Evolutionary conservation across 2,888 invertebrate genomes (phyloP).

Genomic region (Clusia tigrina): DNA sequence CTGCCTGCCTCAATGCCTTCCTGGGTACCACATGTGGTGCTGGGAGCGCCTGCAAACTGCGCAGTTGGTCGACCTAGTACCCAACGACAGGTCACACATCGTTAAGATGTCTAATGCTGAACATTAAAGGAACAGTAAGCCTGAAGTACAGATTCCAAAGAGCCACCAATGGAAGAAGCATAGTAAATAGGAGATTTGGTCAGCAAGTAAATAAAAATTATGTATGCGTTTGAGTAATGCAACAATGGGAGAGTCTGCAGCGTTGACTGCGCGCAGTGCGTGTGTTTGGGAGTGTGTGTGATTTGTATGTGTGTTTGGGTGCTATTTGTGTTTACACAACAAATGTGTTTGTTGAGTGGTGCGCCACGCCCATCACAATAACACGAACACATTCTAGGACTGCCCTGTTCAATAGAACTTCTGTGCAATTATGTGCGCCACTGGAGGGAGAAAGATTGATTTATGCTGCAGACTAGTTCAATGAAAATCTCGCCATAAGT

Average conservation of each 20-base stretch:
- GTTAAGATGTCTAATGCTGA: neutral
- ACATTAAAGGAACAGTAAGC: neutral
- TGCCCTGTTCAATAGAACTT: no score
- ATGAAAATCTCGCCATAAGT: no score
- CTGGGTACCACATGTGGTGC: neutral
- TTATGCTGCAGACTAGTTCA: neutral
- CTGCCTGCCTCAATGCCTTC: neutral
- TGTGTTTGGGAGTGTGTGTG: no score
- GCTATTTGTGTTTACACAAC: neutral
- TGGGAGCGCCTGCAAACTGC: neutral
- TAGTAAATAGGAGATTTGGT: neutral
- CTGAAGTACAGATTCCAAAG: neutral
- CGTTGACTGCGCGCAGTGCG: no score
- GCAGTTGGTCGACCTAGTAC: neutral
- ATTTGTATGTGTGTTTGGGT: no score
- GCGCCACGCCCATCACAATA: neutral
- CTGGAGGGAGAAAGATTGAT: no score
- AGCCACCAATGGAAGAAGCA: no score
- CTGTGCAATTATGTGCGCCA: no score
- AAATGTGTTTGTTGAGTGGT: constrained; percentile 1
- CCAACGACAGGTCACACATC: constrained; percentile 7
- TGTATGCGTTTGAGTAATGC: neutral
- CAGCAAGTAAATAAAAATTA: neutral
- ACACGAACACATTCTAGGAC: no score
- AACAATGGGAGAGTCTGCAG: no score